Evolutionary conservation across 1,140 invertebrate genomes (phyloP), one percentile per base, ranked within the genome.

Genomic region (Aphaenogaster rudis): DNA sequence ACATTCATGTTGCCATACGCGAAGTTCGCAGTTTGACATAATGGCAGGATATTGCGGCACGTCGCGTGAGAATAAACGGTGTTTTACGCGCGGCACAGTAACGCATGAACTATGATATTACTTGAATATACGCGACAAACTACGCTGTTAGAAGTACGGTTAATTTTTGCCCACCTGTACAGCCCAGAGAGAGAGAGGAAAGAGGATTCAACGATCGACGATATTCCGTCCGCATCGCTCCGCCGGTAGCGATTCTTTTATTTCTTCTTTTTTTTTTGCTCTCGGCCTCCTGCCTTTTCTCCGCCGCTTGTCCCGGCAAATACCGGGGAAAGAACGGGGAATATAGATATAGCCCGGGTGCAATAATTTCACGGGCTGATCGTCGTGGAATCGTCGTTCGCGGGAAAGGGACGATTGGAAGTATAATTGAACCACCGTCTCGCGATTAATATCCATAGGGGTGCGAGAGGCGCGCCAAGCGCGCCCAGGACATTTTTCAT

Each of bases 361-460:
- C 90, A 88, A 91, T 91, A 91, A 91, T 91, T 91, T 90, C 90
- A 90, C 87, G 88, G 82, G 59, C 87, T 87, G 79, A 84, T 88
- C 89, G 89, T 79, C 87, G 64, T 64, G 74, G 67, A 91, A 91
- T 91, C 82, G 90, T 89, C 72, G 88, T 88, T 64, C 78, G 89
- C 77, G 76, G 87, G 74, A 91, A 87, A 87, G 87, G 87, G 90
- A 88, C 89, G 89, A 91, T 91, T 91, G 89, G 84, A 87, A 88
- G 87, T 91, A 91, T 91, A 91, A 91, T 91, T 91, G 90, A 91
- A 91, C 89, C 79, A 91, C 89, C 87, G 89, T 90, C 86, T 88
- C 89, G 67, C 90, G 89, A 91, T 91, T 91, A 91, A 91, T 91
- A 91, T 91, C 90, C 84, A 91, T 42, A 36, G 72, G 42, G 33